A percentile compares a stretch with the other conserved stretches of the same genome.
Conservation (phyloP, 2,113 vertebrate genomes). For the Sclerurus mexicanus region DNA sequence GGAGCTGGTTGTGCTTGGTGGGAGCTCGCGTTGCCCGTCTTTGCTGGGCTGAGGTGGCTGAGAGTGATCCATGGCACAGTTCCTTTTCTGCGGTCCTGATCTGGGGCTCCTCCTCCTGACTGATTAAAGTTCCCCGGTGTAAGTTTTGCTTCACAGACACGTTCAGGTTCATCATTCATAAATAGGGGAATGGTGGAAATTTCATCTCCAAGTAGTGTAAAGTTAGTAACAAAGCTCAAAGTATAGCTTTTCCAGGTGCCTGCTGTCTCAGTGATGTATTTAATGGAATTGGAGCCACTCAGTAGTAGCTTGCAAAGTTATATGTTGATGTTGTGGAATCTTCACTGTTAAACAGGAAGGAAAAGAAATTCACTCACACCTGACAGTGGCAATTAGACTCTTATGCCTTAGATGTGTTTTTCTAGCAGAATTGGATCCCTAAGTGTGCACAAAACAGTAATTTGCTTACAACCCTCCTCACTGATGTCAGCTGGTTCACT, state of each 20-base stretch:
- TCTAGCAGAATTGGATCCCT: neutral
- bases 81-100: neutral
- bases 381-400: neutral
- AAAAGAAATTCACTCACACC: neutral
- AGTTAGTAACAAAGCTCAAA: neutral
- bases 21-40: accelerated
- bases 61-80: accelerated
- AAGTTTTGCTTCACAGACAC: accelerated
- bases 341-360: neutral
- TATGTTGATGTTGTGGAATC: neutral
- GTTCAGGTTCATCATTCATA: accelerated
- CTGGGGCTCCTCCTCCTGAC: neutral
- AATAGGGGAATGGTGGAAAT: neutral
- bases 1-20: accelerated
- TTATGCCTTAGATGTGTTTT: neutral
- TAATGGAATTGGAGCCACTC: neutral
- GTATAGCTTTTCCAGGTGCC: neutral
- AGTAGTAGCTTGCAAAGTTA: neutral
- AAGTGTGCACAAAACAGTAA: neutral
- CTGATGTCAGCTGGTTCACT: neutral
- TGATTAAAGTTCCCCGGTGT: neutral
- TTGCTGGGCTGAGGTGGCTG: neutral
- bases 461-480: accelerated
- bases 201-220: neutral
- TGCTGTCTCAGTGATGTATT: accelerated